Evolutionary conservation across 2,113 vertebrate genomes (phyloP).

Genomic region (Capra hircus): DNA sequence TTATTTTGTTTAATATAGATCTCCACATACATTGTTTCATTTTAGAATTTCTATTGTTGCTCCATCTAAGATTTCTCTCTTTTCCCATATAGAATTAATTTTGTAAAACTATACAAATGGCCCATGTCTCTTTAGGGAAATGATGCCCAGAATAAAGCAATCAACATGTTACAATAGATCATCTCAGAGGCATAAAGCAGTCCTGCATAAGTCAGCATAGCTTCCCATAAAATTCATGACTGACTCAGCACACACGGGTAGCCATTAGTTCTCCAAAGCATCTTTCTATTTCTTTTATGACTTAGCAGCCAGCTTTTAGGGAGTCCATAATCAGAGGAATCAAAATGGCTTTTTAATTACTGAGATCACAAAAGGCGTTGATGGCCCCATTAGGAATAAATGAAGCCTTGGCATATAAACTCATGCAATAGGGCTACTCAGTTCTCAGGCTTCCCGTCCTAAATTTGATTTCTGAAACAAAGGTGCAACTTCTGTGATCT

Average conservation of each 20-base stretch:
- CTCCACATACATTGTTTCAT: not conserved
- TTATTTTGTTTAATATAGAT: not conserved
- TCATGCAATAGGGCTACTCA: not conserved
- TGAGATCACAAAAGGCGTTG: slow-evolving; percentile 44
- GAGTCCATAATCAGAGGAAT: slow-evolving; percentile 58
- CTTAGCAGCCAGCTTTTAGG: slow-evolving; percentile 51
- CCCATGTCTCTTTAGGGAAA: not conserved
- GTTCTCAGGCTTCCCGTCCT: not conserved
- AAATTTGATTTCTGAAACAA: not conserved
- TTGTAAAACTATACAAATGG: slow-evolving; percentile 9
- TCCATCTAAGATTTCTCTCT: not conserved
- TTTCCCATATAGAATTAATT: slow-evolving; percentile 23
- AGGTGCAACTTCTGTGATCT: not conserved
- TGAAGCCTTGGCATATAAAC: slow-evolving; percentile 44
- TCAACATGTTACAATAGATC: slow-evolving; percentile 37
- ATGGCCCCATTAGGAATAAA: slow-evolving; percentile 61
- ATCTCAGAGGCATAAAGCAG: slow-evolving; percentile 8
- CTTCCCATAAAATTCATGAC: slow-evolving; percentile 44
- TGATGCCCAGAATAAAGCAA: slow-evolving; percentile 30
- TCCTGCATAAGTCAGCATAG: slow-evolving; percentile 39
- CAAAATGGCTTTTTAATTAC: slow-evolving; percentile 63
- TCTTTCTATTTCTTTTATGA: slow-evolving; percentile 60
- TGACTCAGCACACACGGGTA: slow-evolving; percentile 50
- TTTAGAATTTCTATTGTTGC: not conserved
- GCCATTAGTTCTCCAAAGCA: slow-evolving; percentile 43